Evolutionary conservation across 2,888 invertebrate species (phyloP), one percentile per base, ranked within the genome.

Genomic region (Cylloceria caligata): DNA sequence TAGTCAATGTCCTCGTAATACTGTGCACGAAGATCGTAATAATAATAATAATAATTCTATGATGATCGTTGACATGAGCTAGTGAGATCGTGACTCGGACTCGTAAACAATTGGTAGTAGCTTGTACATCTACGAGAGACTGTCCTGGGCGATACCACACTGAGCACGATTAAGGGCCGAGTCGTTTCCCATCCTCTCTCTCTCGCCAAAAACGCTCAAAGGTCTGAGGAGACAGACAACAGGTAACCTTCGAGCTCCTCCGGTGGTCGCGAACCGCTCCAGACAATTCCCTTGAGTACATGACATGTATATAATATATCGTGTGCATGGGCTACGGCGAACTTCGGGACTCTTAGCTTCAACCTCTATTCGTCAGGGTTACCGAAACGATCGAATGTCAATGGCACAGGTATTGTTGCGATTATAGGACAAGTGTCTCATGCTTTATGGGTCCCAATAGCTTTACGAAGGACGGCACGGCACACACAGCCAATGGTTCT

Each of bases 1-100:
- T 16, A 24, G 42, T 45, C n/a, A 16, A 30, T 6, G 45, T 30
- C 19, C n/a, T 67, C 57, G 27, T 52, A 13, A 16, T 49, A 16
- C 42, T 45, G 21, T 34, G 52, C 21, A 24, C 52, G 24, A 21
- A 21, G 21, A 11, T 21, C 52, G 11, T 52, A 49, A 21, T 49
- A 47, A 47, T 47, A 64, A 71, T 71, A 77, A 36, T 39, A 67
- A 67, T 79, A 24, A 67, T 71, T 52, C 34, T 13, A 24, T n/a
- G 16, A 49, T 34, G 45, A 65, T 69, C 64, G 55, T 55, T 69
- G 30, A 19, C 74, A 11, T 24, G 68, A 80, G 16, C 34, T 16
- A 34, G 0, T 13, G 39, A 27, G 36, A 27, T 78, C 72, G 78
- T 78, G 78, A 69, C 80, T 55, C 45, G 62, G 24, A 64, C 67